These are phyloP conservation scores for Heliocidaris erythrogramma DNA, from an alignment of 35 echinoderm and acorn worm genomes.

Conservation along the genomic window DNA sequence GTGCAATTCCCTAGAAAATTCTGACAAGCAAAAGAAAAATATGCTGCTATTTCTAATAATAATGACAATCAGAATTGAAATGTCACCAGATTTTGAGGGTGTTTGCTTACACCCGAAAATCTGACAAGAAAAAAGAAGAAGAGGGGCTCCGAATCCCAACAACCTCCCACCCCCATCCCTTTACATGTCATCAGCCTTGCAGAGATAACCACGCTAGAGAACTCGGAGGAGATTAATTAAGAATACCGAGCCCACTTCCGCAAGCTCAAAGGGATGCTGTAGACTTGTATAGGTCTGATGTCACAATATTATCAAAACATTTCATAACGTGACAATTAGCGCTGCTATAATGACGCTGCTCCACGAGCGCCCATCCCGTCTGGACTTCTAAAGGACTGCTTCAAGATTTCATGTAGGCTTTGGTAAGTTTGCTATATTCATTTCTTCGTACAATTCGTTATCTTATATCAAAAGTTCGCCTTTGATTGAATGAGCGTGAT, in stretches of 20 bases:
- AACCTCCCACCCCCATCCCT: background rate
- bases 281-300: background rate
- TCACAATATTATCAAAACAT: constrained; percentile 27
- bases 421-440: background rate
- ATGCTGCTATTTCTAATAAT: no score
- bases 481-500: no score
- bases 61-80: no score
- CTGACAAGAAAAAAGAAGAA: no score
- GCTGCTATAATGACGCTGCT: background rate
- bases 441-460: background rate
- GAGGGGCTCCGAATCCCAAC: no score
- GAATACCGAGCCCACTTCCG: constrained; percentile 16
- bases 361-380: background rate
- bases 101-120: no score
- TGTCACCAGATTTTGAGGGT: no score
- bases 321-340: background rate
- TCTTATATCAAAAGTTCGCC: no score
- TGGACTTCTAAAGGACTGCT: background rate
- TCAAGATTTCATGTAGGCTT: background rate
- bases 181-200: background rate
- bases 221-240: constrained; percentile 36
- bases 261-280: background rate
- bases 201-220: background rate
- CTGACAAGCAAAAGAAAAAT: no score
- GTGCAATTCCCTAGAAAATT: no score